These are phyloP conservation scores for Morone chrysops DNA, from an alignment of 2,113 vertebrate genomes.

Conservation along the genomic window DNA sequence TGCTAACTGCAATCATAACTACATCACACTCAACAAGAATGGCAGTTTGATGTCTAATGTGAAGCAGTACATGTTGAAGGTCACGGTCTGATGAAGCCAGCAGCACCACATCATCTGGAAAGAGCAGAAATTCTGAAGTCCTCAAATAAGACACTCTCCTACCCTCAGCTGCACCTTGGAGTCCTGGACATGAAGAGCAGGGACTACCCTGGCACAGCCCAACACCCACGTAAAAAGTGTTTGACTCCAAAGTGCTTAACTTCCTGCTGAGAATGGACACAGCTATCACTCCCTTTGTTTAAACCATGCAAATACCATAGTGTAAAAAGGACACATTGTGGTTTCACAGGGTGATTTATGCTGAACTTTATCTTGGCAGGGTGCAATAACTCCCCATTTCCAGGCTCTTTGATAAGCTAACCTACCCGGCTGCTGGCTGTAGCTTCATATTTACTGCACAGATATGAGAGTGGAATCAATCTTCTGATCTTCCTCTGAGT, in stretches of 20 bases:
- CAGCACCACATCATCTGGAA: neutral
- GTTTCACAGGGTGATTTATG: neutral
- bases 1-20: neutral
- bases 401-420: neutral
- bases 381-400: neutral
- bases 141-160: neutral
- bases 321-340: neutral
- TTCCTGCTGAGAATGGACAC: neutral
- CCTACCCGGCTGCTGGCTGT: neutral
- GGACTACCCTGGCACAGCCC: neutral
- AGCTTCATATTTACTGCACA: neutral
- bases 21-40: neutral
- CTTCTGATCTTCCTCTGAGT: no score
- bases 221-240: neutral
- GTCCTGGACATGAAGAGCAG: neutral
- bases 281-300: neutral
- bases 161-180: neutral
- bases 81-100: neutral
- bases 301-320: neutral
- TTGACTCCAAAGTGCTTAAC: neutral
- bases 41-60: neutral
- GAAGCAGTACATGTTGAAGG: neutral
- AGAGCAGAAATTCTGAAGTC: neutral
- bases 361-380: neutral
- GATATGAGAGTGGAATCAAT: no score